phyloP scores from a whole-genome alignment of 1,140 invertebrate species.

The Drosophila watanabei region DNA sequence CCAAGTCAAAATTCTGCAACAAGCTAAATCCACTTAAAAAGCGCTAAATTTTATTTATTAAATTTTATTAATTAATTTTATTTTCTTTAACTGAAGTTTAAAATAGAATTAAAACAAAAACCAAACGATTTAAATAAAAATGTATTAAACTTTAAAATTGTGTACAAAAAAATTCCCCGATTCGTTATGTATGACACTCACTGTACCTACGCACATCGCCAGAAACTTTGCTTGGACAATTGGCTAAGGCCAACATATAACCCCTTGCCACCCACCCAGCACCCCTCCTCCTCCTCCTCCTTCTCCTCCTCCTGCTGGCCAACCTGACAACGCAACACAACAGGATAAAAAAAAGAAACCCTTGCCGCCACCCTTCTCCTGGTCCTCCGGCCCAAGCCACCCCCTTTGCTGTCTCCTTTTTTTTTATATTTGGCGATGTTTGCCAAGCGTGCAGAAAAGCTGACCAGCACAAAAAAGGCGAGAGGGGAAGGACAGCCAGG shows the following conservation, averaged over 20 bases:
- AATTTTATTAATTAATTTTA: too few relatives aligned
- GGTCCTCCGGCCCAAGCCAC: not conserved
- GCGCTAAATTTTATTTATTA: too few relatives aligned
- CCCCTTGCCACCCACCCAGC: not conserved
- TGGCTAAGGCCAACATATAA: constrained; percentile 46
- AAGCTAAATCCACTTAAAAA: too few relatives aligned
- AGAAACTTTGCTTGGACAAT: constrained; percentile 70
- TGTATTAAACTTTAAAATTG: too few relatives aligned
- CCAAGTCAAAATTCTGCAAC: too few relatives aligned
- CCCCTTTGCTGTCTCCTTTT: constrained; percentile 11
- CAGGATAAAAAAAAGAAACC: constrained; percentile 27
- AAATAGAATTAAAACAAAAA: too few relatives aligned
- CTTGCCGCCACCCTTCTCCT: constrained; percentile 38
- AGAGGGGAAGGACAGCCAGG: constrained; percentile 7
- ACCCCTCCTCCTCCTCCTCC: not conserved
- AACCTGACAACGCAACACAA: constrained; percentile 9
- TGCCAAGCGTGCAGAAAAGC: constrained; percentile 80
- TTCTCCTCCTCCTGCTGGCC: constrained; percentile 18
- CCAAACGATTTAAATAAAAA: too few relatives aligned
- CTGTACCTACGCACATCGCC: constrained; percentile 30
- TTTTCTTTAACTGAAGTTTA: too few relatives aligned
- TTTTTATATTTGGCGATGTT: constrained; percentile 49
- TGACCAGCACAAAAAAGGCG: constrained; percentile 76
- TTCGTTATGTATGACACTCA: not conserved
- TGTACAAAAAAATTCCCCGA: too few relatives aligned